phyloP scores from a whole-genome alignment of 2,797 vertebrate genomes.

The Pangasius sanitwongsei region DNA sequence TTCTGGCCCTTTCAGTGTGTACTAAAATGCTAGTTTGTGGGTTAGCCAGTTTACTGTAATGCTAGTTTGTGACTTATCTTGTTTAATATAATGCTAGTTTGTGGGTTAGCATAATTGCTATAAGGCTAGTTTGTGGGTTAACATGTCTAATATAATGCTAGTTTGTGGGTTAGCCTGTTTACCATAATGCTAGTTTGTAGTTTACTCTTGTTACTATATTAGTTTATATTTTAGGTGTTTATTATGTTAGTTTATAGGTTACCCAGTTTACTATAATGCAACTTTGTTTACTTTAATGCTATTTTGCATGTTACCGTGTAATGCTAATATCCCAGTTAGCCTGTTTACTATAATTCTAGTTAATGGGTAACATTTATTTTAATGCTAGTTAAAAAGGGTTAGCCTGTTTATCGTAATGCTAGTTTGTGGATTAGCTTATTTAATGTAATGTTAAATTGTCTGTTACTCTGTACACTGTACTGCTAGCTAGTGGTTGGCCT shows the following conservation, averaged over 20 bases:
- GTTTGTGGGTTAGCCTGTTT: not conserved
- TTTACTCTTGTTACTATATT: not conserved
- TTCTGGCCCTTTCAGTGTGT: not conserved
- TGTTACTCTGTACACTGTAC: not conserved
- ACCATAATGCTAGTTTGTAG: not conserved
- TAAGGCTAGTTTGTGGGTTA: not conserved
- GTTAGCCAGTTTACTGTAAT: not conserved
- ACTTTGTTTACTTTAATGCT: not conserved
- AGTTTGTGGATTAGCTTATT: not conserved
- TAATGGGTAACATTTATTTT: not conserved
- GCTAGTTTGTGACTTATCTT: not conserved
- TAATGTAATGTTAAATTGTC: not conserved
- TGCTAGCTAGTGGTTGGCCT: not conserved
- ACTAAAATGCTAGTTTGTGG: no score
- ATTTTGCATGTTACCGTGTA: not conserved
- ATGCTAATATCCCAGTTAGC: constrained; percentile 1
- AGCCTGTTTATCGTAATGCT: not conserved
- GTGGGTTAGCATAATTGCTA: not conserved
- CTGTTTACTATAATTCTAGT: not conserved
- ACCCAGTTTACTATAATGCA: not conserved
- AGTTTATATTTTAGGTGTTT: not conserved
- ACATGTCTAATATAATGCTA: not conserved
- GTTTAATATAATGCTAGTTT: not conserved
- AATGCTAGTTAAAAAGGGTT: not conserved
- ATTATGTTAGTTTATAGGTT: not conserved